Evolutionary conservation across 2,888 invertebrate genomes (phyloP).

Genomic region (Drosophila macrospina): DNA sequence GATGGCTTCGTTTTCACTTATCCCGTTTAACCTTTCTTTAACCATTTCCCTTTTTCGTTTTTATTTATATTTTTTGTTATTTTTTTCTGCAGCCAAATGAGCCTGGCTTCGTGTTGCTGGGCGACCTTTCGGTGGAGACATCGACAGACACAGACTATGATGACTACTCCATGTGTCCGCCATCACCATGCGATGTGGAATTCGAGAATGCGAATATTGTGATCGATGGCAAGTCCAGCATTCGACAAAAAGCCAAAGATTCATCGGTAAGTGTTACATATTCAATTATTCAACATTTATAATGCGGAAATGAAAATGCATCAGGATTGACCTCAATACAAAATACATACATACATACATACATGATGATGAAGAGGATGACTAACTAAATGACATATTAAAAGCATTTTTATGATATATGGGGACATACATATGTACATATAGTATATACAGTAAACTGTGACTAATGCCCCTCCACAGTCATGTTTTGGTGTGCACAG

Average conservation of each 20-base stretch:
- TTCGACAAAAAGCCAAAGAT: conserved; percentile 87
- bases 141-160: conserved; percentile 88
- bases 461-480: conserved; percentile 51
- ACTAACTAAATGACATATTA: conserved; percentile 7
- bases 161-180: conserved; percentile 88
- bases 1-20: conserved; percentile 36
- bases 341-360: too few species aligned
- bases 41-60: conserved; percentile 9
- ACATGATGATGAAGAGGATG: conserved; percentile 12
- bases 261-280: conserved; percentile 79
- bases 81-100: conserved; percentile 87
- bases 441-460: conserved; percentile 1
- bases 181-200: conserved; percentile 92
- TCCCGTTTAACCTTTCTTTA: conserved; percentile 26
- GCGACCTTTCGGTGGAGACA: conserved; percentile 87
- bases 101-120: conserved; percentile 88
- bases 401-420: not conserved
- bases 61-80: conserved; percentile 24
- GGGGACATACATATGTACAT: not conserved
- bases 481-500: conserved; percentile 14
- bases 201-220: conserved; percentile 95
- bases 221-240: conserved; percentile 95
- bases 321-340: conserved; percentile 18
- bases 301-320: conserved; percentile 4
- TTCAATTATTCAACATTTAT: not conserved